Conservation (phyloP, 2,797 vertebrate species). For the Platalea minor region DNA sequence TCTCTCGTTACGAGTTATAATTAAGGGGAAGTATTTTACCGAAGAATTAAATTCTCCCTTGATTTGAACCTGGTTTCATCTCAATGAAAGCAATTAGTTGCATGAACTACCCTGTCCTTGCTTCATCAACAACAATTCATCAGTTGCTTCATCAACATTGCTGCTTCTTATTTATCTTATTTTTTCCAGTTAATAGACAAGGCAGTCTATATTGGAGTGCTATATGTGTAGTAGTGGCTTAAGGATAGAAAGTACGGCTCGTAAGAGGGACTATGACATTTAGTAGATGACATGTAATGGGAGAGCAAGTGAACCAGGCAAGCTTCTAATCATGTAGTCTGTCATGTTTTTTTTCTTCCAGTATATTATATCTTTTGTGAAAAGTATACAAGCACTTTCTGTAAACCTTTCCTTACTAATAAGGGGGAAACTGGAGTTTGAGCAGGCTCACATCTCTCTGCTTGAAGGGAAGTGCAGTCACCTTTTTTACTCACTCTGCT, state of each 20-base stretch:
- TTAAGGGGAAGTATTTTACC: conserved; percentile 25
- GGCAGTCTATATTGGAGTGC: neutral
- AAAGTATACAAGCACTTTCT: neutral
- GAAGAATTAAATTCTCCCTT: conserved; percentile 20
- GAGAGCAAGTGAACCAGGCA: neutral
- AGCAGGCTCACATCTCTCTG: neutral
- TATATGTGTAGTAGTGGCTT: neutral
- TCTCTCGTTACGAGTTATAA: neutral
- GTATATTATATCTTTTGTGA: neutral
- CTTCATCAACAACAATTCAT: neutral
- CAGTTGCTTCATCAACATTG: neutral
- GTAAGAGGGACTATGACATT: neutral
- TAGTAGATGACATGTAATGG: neutral
- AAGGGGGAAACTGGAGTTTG: neutral
- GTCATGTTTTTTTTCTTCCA: neutral
- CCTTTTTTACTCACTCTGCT: neutral
- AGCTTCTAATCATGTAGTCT: neutral
- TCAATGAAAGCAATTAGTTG: conserved; percentile 8
- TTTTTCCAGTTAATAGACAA: neutral
- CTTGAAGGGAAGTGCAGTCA: neutral
- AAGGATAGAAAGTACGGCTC: neutral
- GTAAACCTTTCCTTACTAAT: neutral
- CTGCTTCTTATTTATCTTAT: neutral
- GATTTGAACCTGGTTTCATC: conserved; percentile 10
- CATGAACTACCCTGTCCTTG: neutral